Conservation (phyloP, 2,797 vertebrate species). For the Poecilia wingei region DNA sequence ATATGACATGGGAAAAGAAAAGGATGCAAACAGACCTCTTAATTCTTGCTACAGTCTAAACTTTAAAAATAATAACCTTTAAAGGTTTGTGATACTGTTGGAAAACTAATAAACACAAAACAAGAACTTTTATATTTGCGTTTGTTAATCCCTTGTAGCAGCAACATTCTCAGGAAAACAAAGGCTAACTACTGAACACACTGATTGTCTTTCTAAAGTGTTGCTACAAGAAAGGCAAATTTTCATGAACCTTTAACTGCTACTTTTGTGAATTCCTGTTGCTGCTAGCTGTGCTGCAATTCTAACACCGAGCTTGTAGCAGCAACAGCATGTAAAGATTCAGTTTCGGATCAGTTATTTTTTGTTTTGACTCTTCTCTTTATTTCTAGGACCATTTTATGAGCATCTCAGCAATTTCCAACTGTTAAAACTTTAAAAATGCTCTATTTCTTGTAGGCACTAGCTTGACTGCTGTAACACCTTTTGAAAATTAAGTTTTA, state of each 20-base stretch:
- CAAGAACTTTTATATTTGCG: not conserved
- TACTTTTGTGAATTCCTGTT: not conserved
- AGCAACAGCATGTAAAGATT: not conserved
- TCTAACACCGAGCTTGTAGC: not conserved
- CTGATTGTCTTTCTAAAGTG: not conserved
- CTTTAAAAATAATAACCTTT: not conserved
- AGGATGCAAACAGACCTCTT: not conserved
- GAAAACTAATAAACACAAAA: not conserved
- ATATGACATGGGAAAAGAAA: not conserved
- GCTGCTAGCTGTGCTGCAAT: not conserved
- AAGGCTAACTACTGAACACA: not conserved
- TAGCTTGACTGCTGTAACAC: not conserved
- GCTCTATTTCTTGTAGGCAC: not conserved
- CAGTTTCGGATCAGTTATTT: not conserved
- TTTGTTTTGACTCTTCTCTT: not conserved
- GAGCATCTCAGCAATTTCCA: not conserved
- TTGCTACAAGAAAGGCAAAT: not conserved
- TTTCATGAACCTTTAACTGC: not conserved
- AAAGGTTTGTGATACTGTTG: not conserved
- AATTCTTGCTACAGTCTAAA: not conserved
- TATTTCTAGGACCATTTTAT: not conserved
- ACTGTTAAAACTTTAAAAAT: not conserved
- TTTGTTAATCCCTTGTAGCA: not conserved
- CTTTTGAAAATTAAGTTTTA: not conserved
- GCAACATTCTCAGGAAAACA: not conserved